A percentile compares a stretch with the other conserved stretches of the same genome.
phyloP scores from a whole-genome alignment of 2,888 invertebrate species.

The Pristionchus mayeri region DNA sequence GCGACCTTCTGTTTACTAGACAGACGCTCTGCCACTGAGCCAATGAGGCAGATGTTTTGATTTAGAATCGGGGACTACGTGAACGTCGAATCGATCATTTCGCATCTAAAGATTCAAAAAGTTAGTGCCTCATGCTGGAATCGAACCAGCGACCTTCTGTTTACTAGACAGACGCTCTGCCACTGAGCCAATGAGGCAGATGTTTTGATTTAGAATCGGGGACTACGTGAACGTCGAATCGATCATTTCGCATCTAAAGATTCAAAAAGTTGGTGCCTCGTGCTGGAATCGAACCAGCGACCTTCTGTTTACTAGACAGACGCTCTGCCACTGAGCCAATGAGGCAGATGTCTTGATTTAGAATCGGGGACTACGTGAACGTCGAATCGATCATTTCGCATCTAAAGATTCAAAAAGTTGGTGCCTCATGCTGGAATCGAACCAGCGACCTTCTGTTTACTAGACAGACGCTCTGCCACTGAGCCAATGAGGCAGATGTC shows the following conservation, averaged over 20 bases:
- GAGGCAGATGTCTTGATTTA: slow-evolving; percentile 58
- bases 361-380: neutral
- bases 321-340: slow-evolving; percentile 75
- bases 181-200: slow-evolving; percentile 61
- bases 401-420: neutral
- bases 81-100: no score
- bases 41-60: no score
- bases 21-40: slow-evolving; percentile 74
- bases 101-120: no score
- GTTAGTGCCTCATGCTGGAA: slow-evolving; percentile 71
- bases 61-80: no score
- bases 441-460: slow-evolving; percentile 71
- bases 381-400: no score
- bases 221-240: neutral
- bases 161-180: slow-evolving; percentile 72
- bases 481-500: slow-evolving; percentile 63
- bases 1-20: slow-evolving; percentile 76
- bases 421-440: slow-evolving; percentile 70
- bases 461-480: slow-evolving; percentile 70
- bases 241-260: neutral
- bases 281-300: slow-evolving; percentile 76
- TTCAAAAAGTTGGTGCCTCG: slow-evolving; percentile 63
- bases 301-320: slow-evolving; percentile 76
- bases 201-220: neutral
- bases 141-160: slow-evolving; percentile 72